A percentile compares a stretch with the other conserved stretches of the same genome.
These are phyloP conservation scores for Siderastrea radians DNA, from an alignment of 92 coral and sea anemone species.

Conservation along the genomic window DNA sequence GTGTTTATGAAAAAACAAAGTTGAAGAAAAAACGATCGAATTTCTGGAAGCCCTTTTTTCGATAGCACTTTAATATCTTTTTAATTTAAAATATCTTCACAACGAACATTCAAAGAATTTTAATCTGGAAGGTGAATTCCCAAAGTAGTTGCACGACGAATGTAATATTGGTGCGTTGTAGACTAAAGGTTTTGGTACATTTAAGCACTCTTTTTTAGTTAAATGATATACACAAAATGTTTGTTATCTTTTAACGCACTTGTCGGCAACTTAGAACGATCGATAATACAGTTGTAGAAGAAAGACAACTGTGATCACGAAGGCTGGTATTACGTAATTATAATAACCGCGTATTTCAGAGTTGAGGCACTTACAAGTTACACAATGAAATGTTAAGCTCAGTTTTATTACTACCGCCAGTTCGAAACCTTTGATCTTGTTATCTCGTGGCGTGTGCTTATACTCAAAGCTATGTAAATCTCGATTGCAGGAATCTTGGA, in stretches of 20 bases:
- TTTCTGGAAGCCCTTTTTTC: background rate
- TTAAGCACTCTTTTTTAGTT: no score
- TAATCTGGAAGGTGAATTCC: background rate
- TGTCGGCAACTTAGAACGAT: background rate
- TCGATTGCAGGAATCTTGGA: background rate
- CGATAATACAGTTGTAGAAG: background rate
- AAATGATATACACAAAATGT: conserved; percentile 16
- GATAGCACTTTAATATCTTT: conserved; percentile 8
- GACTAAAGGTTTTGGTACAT: no score
- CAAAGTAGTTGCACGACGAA: background rate
- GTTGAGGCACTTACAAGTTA: no score
- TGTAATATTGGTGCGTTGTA: no score
- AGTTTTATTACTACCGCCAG: background rate
- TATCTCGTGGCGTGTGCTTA: background rate
- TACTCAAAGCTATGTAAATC: background rate
- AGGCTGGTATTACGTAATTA: no score
- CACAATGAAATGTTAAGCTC: background rate
- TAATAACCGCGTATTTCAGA: no score
- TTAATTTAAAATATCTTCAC: background rate
- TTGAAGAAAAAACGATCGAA: background rate
- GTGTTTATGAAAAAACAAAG: conserved; percentile 1
- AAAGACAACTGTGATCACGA: no score
- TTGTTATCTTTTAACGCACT: conserved; percentile 15
- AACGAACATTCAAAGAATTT: background rate
- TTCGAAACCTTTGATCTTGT: background rate